Percentiles rank a stretch among this genome's conserved stretches.
These are phyloP conservation scores for Daubentonia madagascariensis DNA, from an alignment of 2,113 vertebrate species.

Conservation along the genomic window DNA sequence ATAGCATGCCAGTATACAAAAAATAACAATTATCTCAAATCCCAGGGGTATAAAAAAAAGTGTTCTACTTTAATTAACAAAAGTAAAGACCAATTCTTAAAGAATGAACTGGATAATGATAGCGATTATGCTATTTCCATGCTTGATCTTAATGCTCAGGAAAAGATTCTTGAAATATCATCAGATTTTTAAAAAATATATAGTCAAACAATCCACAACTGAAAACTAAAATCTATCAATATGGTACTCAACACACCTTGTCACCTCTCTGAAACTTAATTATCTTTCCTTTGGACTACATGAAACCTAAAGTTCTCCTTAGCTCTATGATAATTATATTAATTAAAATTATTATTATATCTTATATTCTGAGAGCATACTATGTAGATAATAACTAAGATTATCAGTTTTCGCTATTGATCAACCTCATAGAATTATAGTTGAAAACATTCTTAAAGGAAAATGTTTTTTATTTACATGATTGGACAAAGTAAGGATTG, in stretches of 20 bases:
- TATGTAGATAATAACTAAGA: constrained; percentile 13
- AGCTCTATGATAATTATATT: background rate
- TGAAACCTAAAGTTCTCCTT: background rate
- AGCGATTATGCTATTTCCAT: background rate
- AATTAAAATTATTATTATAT: background rate
- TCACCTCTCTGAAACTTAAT: background rate
- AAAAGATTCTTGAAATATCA: background rate
- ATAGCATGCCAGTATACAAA: background rate
- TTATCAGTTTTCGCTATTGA: background rate
- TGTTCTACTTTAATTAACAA: background rate
- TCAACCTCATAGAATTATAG: background rate
- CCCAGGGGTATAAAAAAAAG: background rate
- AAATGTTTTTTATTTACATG: background rate
- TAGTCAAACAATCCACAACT: background rate
- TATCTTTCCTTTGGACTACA: background rate
- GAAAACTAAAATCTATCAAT: background rate
- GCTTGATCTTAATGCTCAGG: background rate
- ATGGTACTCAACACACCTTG: background rate
- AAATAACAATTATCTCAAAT: background rate
- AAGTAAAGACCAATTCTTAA: background rate
- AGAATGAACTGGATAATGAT: background rate
- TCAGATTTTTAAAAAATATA: background rate
- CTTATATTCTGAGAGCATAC: background rate
- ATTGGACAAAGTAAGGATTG: background rate
- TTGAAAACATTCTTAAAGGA: background rate